Percentiles rank a stretch among this genome's conserved stretches.
These are phyloP conservation scores for Zoanthus gigantus DNA, from an alignment of 92 coral and sea anemone genomes.

Conservation along the genomic window DNA sequence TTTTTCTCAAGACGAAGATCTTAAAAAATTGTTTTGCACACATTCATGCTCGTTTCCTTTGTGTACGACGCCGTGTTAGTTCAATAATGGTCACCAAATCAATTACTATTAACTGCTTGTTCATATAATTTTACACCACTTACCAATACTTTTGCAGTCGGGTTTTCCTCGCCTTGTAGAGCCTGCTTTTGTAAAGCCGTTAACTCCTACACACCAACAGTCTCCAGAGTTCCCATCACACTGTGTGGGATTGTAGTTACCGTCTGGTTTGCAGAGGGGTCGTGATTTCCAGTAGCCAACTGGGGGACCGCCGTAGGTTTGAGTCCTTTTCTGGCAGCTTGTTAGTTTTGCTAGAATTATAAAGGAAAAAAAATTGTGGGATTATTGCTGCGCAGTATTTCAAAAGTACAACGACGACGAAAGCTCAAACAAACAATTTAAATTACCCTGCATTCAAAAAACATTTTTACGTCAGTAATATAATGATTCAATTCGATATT, in stretches of 20 bases:
- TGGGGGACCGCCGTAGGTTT: constrained; percentile 55
- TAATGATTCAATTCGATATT: too few relatives aligned
- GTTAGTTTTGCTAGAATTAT: constrained; percentile 33
- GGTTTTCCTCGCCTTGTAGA: constrained; percentile 81
- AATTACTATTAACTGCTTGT: too few relatives aligned
- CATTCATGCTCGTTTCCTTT: too few relatives aligned
- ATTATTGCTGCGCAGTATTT: background rate
- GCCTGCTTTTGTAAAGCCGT: constrained; percentile 72
- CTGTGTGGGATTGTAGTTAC: constrained; percentile 73
- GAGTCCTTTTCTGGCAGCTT: constrained; percentile 68
- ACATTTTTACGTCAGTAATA: too few relatives aligned
- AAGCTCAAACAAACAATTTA: too few relatives aligned
- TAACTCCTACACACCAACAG: constrained; percentile 92
- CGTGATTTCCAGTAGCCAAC: constrained; percentile 69
- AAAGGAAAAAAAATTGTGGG: background rate
- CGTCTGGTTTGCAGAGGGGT: constrained; percentile 51
- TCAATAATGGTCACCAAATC: too few relatives aligned
- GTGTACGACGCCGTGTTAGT: too few relatives aligned
- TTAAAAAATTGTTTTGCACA: too few relatives aligned
- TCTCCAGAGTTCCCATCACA: constrained; percentile 81
- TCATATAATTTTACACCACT: background rate
- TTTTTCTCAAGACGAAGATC: too few relatives aligned
- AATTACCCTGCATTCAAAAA: too few relatives aligned
- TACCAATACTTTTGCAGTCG: constrained; percentile 82
- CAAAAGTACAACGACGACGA: background rate